Percentiles rank a stretch among this genome's conserved stretches.
These are phyloP conservation scores for Leptobrachium ailaonicum DNA, from an alignment of 2,113 vertebrate genomes.

Conservation along the genomic window DNA sequence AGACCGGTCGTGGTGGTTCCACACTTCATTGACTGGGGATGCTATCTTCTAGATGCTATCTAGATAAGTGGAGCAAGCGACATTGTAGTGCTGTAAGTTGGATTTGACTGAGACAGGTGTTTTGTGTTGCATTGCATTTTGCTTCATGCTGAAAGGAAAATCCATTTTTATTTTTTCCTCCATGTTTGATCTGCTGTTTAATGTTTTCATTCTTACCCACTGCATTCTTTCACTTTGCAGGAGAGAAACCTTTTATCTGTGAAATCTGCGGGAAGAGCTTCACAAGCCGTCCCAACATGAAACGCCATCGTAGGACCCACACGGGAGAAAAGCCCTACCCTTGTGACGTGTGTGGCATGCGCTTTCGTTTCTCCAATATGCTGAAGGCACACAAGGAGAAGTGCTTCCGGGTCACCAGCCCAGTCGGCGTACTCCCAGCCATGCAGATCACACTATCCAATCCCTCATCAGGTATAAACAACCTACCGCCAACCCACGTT, in stretches of 20 bases:
- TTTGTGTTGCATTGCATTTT: too few relatives aligned
- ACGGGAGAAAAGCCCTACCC: conserved; percentile 97
- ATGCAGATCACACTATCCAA: conserved; percentile 72
- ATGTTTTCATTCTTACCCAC: neutral
- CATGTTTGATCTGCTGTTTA: too few relatives aligned
- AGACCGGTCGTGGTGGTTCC: too few relatives aligned
- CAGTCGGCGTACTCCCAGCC: conserved; percentile 76
- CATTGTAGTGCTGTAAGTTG: too few relatives aligned
- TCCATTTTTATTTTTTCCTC: too few relatives aligned
- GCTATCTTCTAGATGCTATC: too few relatives aligned
- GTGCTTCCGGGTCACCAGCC: conserved; percentile 94
- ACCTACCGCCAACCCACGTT: conserved; percentile 71
- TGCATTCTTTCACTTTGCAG: conserved; percentile 59
- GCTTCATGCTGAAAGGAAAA: too few relatives aligned
- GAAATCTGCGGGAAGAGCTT: conserved; percentile 99
- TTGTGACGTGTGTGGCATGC: conserved; percentile 93
- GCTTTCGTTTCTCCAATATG: conserved; percentile 99
- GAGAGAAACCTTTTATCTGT: conserved; percentile 98
- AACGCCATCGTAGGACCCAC: conserved; percentile 92
- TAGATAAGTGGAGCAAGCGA: too few relatives aligned
- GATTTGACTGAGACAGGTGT: too few relatives aligned
- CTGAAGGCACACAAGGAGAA: conserved; percentile 97
- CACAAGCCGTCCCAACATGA: conserved; percentile 98
- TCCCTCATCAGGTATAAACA: conserved; percentile 48
- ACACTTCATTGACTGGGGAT: too few relatives aligned